Percentiles rank a stretch among this genome's conserved stretches.
Conservation (phyloP, 1,140 invertebrate genomes). For the Tetramorium parvispinum region DNA sequence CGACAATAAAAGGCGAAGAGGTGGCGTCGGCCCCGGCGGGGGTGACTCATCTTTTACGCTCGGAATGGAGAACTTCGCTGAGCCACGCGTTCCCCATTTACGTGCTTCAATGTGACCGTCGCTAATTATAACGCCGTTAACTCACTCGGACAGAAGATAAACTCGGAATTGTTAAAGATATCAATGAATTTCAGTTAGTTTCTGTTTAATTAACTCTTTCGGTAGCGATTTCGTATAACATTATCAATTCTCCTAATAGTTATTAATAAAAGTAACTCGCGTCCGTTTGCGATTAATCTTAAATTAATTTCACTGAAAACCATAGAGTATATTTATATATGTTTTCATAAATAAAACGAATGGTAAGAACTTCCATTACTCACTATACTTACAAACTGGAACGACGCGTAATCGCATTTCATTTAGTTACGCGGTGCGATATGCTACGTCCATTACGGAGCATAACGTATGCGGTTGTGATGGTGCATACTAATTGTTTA, state of each 20-base stretch:
- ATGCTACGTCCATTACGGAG: constrained; percentile 29
- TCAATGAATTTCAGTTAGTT: neutral
- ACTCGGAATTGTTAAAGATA: neutral
- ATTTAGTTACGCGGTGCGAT: constrained; percentile 16
- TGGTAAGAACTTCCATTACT: neutral
- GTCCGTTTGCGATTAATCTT: neutral
- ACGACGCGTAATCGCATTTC: neutral
- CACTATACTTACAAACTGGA: neutral
- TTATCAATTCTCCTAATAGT: neutral
- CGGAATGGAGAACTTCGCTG: constrained; percentile 3
- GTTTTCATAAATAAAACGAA: neutral
- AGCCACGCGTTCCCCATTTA: neutral
- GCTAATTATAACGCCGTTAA: constrained; percentile 20
- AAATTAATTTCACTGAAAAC: neutral
- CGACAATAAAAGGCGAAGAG: constrained; percentile 45
- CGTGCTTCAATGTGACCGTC: neutral
- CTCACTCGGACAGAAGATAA: neutral
- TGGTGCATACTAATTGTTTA: constrained; percentile 54
- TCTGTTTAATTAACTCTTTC: neutral
- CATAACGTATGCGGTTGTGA: constrained; percentile 36
- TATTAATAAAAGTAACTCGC: neutral
- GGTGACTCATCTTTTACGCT: constrained; percentile 28
- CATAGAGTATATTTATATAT: neutral
- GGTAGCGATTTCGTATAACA: too few species aligned
- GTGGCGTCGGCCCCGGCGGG: neutral